Percentiles rank a stretch among this genome's conserved stretches.
Evolutionary conservation across 1,140 invertebrate species (phyloP).

Genomic region (Melipona quadrifasciata): DNA sequence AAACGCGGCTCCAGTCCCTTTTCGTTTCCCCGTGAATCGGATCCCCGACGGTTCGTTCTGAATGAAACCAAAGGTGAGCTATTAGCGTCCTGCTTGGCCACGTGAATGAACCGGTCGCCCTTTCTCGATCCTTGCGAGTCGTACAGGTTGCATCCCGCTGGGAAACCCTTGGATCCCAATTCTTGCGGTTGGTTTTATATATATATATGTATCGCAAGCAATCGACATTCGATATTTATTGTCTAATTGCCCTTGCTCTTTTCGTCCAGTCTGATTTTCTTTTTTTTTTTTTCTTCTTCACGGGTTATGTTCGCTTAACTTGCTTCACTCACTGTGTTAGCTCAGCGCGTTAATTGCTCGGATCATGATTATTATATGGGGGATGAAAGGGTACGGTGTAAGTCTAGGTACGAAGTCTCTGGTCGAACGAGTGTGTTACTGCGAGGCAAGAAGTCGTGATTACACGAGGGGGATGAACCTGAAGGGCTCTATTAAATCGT

Average conservation of each 20-base stretch:
- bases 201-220: constrained; percentile 61
- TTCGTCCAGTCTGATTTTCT: background rate
- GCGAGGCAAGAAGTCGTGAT: constrained; percentile 46
- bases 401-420: background rate
- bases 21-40: constrained; percentile 72
- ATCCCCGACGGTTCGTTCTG: constrained; percentile 66
- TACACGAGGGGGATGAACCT: constrained; percentile 57
- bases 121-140: constrained; percentile 71
- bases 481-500: constrained; percentile 62
- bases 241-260: constrained; percentile 76
- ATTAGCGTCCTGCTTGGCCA: constrained; percentile 70
- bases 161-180: constrained; percentile 68
- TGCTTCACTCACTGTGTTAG: too few species aligned
- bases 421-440: background rate
- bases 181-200: constrained; percentile 66
- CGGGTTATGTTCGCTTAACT: background rate
- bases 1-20: constrained; percentile 39
- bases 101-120: constrained; percentile 73
- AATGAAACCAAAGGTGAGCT: constrained; percentile 73
- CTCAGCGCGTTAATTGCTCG: background rate
- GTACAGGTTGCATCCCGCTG: constrained; percentile 76
- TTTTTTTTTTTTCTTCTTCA: background rate
- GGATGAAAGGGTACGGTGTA: background rate
- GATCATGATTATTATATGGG: constrained; percentile 24
- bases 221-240: constrained; percentile 81